These are phyloP conservation scores for Pinna nobilis DNA, from an alignment of 1,140 invertebrate genomes.

Conservation along the genomic window DNA sequence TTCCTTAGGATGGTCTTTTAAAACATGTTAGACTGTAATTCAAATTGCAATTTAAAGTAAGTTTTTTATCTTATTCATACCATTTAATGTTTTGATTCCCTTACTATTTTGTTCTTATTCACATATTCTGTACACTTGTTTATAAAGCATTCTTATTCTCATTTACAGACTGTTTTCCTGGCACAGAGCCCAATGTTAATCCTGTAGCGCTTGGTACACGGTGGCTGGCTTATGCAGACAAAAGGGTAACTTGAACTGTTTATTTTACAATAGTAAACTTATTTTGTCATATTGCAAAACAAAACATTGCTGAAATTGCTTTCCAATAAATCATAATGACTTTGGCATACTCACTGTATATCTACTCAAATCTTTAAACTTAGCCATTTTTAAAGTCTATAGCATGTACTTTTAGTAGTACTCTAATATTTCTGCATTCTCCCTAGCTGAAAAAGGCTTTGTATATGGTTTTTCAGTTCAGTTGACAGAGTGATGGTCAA, in stretches of 20 bases:
- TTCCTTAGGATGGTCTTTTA: background rate
- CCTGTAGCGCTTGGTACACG: constrained; percentile 88
- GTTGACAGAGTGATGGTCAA: too few relatives aligned
- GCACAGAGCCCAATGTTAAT: constrained; percentile 88
- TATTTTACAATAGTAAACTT: too few relatives aligned
- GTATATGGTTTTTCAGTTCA: too few relatives aligned
- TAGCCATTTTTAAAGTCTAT: too few relatives aligned
- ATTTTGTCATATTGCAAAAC: too few relatives aligned
- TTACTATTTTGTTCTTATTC: background rate
- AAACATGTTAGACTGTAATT: background rate
- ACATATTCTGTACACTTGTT: background rate
- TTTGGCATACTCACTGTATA: too few relatives aligned
- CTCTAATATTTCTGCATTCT: too few relatives aligned
- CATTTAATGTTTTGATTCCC: background rate
- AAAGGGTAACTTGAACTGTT: constrained; percentile 73
- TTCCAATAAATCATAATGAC: too few relatives aligned
- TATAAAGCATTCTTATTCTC: background rate
- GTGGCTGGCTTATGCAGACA: constrained; percentile 87
- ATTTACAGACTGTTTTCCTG: constrained; percentile 84
- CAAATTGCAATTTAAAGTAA: constrained; percentile 47
- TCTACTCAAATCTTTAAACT: too few relatives aligned
- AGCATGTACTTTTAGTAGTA: too few relatives aligned
- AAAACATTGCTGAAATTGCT: too few relatives aligned
- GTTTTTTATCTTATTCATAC: constrained; percentile 24
- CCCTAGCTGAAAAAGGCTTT: too few relatives aligned